These are phyloP conservation scores for Onthophagus taurus DNA, from an alignment of 1,140 invertebrate species.

Conservation along the genomic window DNA sequence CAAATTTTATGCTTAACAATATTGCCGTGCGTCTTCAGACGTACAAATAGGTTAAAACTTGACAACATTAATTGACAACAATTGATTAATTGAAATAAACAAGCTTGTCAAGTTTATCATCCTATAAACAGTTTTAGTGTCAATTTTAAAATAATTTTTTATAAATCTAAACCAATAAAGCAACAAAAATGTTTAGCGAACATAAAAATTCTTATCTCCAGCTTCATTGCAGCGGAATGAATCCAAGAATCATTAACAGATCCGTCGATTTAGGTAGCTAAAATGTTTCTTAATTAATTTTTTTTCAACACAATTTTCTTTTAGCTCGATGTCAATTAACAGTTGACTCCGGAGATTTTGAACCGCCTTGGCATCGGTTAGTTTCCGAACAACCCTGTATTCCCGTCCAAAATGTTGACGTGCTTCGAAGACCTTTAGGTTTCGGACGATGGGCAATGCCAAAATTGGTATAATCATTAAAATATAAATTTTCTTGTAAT, in stretches of 20 bases:
- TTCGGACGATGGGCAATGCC: conserved; percentile 30
- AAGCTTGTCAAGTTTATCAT: too few species aligned
- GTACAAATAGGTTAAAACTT: too few species aligned
- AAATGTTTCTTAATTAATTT: not conserved
- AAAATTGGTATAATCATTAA: conserved; percentile 33
- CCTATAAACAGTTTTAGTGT: too few species aligned
- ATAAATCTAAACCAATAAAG: too few species aligned
- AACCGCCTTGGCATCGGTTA: conserved; percentile 27
- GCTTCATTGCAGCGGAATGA: conserved; percentile 17
- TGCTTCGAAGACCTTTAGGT: conserved; percentile 25
- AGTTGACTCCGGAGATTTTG: conserved; percentile 23
- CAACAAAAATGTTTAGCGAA: conserved; percentile 20
- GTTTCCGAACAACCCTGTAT: conserved; percentile 29
- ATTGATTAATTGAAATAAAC: too few species aligned
- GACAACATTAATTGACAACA: too few species aligned
- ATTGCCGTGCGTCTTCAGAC: too few species aligned
- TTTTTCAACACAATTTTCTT: conserved; percentile 8
- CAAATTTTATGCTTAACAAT: too few species aligned
- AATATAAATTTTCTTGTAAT: too few species aligned
- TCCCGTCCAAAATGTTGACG: conserved; percentile 27
- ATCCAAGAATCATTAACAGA: conserved; percentile 26
- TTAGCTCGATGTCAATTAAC: conserved; percentile 20
- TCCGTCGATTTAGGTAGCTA: conserved; percentile 24
- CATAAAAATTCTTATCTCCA: conserved; percentile 31
- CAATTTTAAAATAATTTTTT: too few species aligned